Conservation (phyloP, 2,888 invertebrate species). For the Gasteruption jaculator region DNA sequence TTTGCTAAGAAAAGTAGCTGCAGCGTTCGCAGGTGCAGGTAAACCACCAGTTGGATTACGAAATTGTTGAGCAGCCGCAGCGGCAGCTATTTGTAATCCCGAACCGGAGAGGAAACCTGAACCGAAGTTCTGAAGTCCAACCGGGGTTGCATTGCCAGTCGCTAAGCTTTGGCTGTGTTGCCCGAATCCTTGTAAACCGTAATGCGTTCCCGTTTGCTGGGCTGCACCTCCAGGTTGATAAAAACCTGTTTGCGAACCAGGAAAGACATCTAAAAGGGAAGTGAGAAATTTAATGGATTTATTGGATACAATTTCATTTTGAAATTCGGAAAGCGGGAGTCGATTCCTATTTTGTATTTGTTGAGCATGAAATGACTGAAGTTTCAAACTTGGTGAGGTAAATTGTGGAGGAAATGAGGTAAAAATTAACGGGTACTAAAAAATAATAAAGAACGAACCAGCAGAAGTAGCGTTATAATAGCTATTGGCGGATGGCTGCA, state of each 20-base stretch:
- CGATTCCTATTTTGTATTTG: too few relatives aligned
- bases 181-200: slow-evolving; percentile 52
- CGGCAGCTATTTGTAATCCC: slow-evolving; percentile 62
- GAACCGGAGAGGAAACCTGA: slow-evolving; percentile 60
- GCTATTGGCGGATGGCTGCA: slow-evolving; percentile 48
- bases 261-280: slow-evolving; percentile 42
- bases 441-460: slow-evolving; percentile 37
- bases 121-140: slow-evolving; percentile 54
- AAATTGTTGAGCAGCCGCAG: slow-evolving; percentile 62
- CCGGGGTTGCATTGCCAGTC: slow-evolving; percentile 49
- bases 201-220: slow-evolving; percentile 49
- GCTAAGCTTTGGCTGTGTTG: slow-evolving; percentile 48
- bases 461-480: slow-evolving; percentile 49
- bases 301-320: background rate
- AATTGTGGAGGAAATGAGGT: slow-evolving; percentile 16
- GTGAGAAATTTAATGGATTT: background rate
- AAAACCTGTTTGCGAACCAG: slow-evolving; percentile 49
- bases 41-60: slow-evolving; percentile 56
- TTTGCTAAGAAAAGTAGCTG: slow-evolving; percentile 45
- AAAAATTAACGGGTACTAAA: slow-evolving; percentile 29
- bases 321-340: background rate
- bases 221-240: slow-evolving; percentile 49
- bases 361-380: background rate
- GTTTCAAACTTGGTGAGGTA: background rate
- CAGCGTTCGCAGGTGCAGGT: slow-evolving; percentile 45